Evolutionary conservation across 2,797 vertebrate genomes (phyloP), one percentile per base, ranked within the genome.

Genomic region (Sebastes jordani): DNA sequence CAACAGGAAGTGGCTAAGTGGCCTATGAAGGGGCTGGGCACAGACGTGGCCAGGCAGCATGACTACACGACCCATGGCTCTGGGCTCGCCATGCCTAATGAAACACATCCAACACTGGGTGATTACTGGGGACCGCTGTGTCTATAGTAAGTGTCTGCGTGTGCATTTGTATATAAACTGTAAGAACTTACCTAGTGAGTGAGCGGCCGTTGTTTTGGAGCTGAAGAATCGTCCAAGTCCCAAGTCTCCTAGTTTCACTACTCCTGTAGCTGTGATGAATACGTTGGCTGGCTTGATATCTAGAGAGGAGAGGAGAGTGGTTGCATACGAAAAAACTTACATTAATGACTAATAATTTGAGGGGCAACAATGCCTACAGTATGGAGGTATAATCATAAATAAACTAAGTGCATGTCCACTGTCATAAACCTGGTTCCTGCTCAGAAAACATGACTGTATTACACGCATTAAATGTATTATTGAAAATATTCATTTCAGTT

Each of bases 211-310:
- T 86, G 98, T 99, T 96, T 99, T 99, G 84, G 98, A 99, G 92
- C 98, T 99, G 95, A 99, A 99, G 96, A 99, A 99, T 60, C 98
- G 95, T 80, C 98, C 98, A 84, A 99, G 93, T 18, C 98, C 98
- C 79, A 99, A 95, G 86, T 99, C 98, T 88, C 98, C 98, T 80
- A 99, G 96, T 92, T 99, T 99, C 80, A 99, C 98, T 91, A 99
- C 97, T 74, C 98, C 98, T 49, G 97, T 98, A 83, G 98, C 98
- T 82, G 98, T 99, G 93, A 99, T 99, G 96, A 99, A 99, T 85
- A 99, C 98, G 70, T 99, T 99, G 63, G 98, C 99, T 61, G 98
- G 98, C 81, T 99, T 99, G 92, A 99, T 99, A 88, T 99, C 98
- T 99, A 92, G 11, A 84, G 85, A 77, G 52, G 27, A 76, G 73